Conservation (phyloP, 2,797 vertebrate species). For the Denticeps clupeoides region DNA sequence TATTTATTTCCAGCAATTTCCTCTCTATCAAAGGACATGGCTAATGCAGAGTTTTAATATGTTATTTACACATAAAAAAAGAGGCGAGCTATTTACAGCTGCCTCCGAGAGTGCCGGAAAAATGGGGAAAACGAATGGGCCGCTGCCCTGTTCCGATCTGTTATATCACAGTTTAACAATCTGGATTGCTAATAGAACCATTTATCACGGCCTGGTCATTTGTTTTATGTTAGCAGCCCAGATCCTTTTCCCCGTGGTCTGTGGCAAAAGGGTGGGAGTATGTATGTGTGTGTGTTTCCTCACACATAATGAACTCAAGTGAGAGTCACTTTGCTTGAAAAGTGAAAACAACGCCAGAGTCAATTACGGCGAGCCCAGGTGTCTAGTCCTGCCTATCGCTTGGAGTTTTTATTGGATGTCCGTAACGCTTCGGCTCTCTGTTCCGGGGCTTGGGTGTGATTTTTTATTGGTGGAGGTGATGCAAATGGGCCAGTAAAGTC, state of each 20-base stretch:
- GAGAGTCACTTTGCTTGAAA: slow-evolving; percentile 50
- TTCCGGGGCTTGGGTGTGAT: background rate
- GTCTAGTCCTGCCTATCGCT: slow-evolving; percentile 12
- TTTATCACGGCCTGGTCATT: slow-evolving; percentile 86
- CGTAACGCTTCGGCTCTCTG: background rate
- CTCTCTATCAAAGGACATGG: slow-evolving; percentile 78
- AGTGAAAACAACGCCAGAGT: slow-evolving; percentile 34
- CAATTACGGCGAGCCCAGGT: slow-evolving; percentile 52
- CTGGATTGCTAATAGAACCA: slow-evolving; percentile 99
- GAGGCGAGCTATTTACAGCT: slow-evolving; percentile 80
- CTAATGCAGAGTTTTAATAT: slow-evolving; percentile 96
- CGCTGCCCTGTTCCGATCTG: slow-evolving; percentile 64
- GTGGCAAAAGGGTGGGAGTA: slow-evolving; percentile 56
- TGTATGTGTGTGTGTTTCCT: background rate
- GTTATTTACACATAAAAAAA: slow-evolving; percentile 97
- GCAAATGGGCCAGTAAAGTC: slow-evolving; percentile 3
- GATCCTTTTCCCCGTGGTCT: slow-evolving; percentile 75
- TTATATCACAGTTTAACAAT: slow-evolving; percentile 96
- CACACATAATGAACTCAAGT: slow-evolving; percentile 53
- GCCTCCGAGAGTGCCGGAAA: slow-evolving; percentile 26
- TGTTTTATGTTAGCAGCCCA: slow-evolving; percentile 70
- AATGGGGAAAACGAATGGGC: slow-evolving; percentile 75
- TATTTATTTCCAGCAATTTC: slow-evolving; percentile 95
- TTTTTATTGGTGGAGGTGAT: slow-evolving; percentile 1
- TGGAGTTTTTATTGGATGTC: background rate